phyloP scores from a whole-genome alignment of 2,797 vertebrate species.

The Carduelis carduelis region DNA sequence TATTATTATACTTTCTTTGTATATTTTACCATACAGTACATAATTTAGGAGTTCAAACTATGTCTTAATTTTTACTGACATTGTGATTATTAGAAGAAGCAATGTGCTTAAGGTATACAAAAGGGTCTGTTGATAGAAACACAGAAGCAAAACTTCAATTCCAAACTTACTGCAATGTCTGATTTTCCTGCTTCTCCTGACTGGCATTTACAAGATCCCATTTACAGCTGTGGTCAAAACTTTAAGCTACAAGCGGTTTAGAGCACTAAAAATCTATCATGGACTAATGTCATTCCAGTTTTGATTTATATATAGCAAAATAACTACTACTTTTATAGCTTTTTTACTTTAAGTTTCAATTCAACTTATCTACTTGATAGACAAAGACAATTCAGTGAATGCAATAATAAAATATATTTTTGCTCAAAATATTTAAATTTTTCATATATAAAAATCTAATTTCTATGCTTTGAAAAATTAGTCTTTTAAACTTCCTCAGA shows the following conservation, averaged over 20 bases:
- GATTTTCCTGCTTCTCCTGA: accelerated
- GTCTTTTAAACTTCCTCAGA: background rate
- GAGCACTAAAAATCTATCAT: background rate
- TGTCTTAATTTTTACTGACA: background rate
- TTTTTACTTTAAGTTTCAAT: background rate
- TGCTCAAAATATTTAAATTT: background rate
- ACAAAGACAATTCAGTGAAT: background rate
- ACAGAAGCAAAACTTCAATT: background rate
- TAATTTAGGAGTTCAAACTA: background rate
- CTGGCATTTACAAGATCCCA: background rate
- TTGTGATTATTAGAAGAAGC: background rate
- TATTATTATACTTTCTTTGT: background rate
- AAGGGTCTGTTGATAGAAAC: background rate
- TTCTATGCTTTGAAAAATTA: background rate
- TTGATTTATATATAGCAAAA: background rate
- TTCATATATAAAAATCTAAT: background rate
- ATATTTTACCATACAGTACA: background rate
- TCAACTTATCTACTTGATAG: background rate
- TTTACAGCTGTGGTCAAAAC: background rate
- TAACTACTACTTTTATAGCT: background rate
- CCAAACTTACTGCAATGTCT: background rate
- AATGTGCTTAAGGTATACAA: background rate
- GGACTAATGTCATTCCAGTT: background rate
- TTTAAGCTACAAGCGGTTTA: background rate
- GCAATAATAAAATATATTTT: background rate